Evolutionary conservation across 2,888 invertebrate species (phyloP), one percentile per base, ranked within the genome.

Genomic region (Mimas tiliae): DNA sequence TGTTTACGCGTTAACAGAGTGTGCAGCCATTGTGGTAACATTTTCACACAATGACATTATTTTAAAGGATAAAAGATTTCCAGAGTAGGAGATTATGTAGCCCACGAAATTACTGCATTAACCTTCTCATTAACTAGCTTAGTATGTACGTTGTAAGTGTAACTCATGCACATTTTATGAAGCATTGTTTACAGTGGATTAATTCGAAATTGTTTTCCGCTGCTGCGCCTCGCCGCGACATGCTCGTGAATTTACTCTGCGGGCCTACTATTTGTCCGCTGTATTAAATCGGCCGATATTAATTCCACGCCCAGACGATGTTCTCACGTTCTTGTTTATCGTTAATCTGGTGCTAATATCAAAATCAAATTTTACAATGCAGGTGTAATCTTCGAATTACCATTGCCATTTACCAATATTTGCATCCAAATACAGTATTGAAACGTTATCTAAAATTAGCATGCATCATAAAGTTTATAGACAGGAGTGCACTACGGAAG

Each of bases 281-380:
- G 63, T 65, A 70, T 73, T 58, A 63, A 72, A 70, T 68, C 58
- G 52, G 70, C 65, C 68, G 63, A 67, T 68, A 67, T 69, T 70
- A 72, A 73, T 69, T 45, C 74, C 34, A 62, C 33, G 63, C 66
- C 27, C 63, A 53, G 67, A 63, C 45, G 47, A 55, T 47, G 11
- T 47, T 63, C 74, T 73, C 75, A 75, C 75, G 75, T 76, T 69
- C 70, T 58, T 42, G 63, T 65, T 73, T 72, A 75, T 75, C 76
- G 65, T 34, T 11, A 45, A 27, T 65, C 47, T 34, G 19, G 1
- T 33, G 7, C 34, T 48, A 47, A 52, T 53, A 64, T 33, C 2
- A n/a, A 19, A 19, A n/a, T 50, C 19, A 14, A 11, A 55, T 47
- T 55, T 47, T 45, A 19, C 8, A n/a, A 19, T 21, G 14, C 34